Conservation (phyloP, 2,797 vertebrate genomes). For the Anableps anableps region DNA sequence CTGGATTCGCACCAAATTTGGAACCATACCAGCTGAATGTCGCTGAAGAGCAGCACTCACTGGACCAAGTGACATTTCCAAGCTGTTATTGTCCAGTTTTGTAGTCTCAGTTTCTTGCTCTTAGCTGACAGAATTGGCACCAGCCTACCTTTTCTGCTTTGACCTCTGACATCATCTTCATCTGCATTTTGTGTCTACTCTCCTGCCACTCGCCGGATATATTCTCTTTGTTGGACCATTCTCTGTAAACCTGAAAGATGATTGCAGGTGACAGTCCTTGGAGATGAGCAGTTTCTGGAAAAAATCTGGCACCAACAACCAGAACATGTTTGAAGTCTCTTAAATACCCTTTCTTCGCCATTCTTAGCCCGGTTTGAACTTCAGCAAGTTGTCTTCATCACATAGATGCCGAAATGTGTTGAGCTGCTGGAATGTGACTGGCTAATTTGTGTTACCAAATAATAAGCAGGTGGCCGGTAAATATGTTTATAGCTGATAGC, state of each 20-base stretch:
- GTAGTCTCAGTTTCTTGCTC: too few relatives aligned
- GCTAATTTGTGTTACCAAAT: neutral
- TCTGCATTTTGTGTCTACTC: neutral
- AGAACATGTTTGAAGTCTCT: neutral
- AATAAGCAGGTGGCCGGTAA: neutral
- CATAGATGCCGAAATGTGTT: neutral
- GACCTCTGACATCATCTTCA: too few relatives aligned
- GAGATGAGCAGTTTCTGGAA: neutral
- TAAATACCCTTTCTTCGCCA: neutral
- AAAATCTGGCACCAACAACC: neutral
- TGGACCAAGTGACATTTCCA: too few relatives aligned
- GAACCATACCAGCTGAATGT: too few relatives aligned
- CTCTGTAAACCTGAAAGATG: neutral
- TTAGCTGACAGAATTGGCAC: too few relatives aligned
- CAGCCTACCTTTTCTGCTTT: too few relatives aligned
- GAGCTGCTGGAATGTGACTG: neutral
- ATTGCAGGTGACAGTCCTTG: neutral
- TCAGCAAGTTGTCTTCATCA: neutral
- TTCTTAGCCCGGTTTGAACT: neutral
- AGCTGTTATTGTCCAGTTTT: too few relatives aligned
- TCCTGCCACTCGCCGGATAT: neutral
- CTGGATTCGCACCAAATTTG: too few relatives aligned
- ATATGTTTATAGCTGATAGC: neutral
- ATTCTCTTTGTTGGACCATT: neutral
- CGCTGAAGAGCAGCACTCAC: too few relatives aligned